Base-by-base conservation (phyloP, 2,113 vertebrate species). In the Serilophus lunatus region DNA sequence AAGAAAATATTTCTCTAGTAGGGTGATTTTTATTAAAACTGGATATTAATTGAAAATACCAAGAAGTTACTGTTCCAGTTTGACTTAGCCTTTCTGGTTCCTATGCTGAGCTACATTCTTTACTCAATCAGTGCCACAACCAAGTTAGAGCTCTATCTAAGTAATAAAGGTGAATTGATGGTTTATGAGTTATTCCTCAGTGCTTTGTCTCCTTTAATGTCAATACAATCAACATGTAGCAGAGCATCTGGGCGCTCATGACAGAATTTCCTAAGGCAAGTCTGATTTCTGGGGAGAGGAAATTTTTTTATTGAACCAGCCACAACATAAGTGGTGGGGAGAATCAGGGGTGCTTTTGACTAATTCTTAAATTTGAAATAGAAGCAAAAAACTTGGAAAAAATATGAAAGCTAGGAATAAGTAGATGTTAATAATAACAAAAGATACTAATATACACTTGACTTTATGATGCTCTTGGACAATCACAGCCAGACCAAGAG, bases 161-260 rank as follows among this genome's bases (percentile, higher is more conserved):
- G 50, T 82, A 96, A 93, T 87, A 88, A 92, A 74, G 24, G 79
- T 87, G 75, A 92, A 89, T 74, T 65, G 87, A 92, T 77, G 59
- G 35, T 80, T 93, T 95, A 86, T 76, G 84, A 93, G 91, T 89
- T 95, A 80, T 92, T 95, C 68, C 50, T 90, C 66, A 69, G 78
- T 70, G 59, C 70, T 95, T 93, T 96, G 71, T 91, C 90, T 95
- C 75, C 65, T 91, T 91, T 96, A 85, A 59, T 25, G 59, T 90
- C 90, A 94, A 72, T 70, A 59, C 51, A 76, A 38, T 53, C 82
- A 61, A 61, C 66, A n/a, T 4, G 7, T 6, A 92, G 66, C 70
- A 76, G 11, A 80, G n/a, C 66, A 80, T 65, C 54, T 4, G 9
- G 14, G 33, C 18, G 4, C 15, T 53, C 66, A 22, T 31, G 84